Base-by-base conservation (phyloP, 1,140 invertebrate genomes). In the Agrypnia vestita region DNA sequence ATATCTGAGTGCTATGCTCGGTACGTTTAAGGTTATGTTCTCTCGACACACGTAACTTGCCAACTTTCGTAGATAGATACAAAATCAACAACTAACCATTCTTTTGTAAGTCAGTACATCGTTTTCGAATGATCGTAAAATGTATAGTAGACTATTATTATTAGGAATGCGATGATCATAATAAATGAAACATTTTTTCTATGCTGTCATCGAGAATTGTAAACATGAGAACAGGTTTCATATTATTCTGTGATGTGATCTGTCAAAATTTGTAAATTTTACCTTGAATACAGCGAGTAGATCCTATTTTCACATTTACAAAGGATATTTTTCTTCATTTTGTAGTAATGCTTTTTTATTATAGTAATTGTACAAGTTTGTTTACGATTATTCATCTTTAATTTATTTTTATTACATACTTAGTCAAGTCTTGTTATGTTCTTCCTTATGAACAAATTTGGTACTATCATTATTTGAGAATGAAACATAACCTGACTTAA, bases 1-100 rank as follows among this genome's bases (percentile, higher is more conserved):
- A 51, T 71, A 12, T 15, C 13, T 13, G 43, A 12, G 44, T 17
- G 15, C 17, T 25, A 9, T 17, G 49, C 15, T 49, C 49, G 3
- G n/a, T 3, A 9, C 15, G 67, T 71, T 71, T 71, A 71, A 77
- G 75, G 75, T 77, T 77, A 77, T 77, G 75, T 77, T 67, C 44
- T 21, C 43, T 25, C 43, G 75, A 67, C 59, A 19, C 51, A 13
- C 11, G 46, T 8, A 49, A 13, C 49, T 49, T 4, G 9, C 17
- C 43, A 9, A 69, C 49, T 17, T 49, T 49, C 67, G n/a, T 15
- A 13, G 67, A 71, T 71, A 19, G 21, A 46, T 71, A 25, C 46
- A 71, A 71, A 71, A 19, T 71, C 46, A 71, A 71, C 15, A 71
- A 71, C 67, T 71, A 47, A 17, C 17, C 12, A 17, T 49, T 71